Percentiles rank a stretch among this genome's conserved stretches.
These are phyloP conservation scores for Falco cherrug DNA, from an alignment of 2,797 vertebrate species.

Conservation along the genomic window DNA sequence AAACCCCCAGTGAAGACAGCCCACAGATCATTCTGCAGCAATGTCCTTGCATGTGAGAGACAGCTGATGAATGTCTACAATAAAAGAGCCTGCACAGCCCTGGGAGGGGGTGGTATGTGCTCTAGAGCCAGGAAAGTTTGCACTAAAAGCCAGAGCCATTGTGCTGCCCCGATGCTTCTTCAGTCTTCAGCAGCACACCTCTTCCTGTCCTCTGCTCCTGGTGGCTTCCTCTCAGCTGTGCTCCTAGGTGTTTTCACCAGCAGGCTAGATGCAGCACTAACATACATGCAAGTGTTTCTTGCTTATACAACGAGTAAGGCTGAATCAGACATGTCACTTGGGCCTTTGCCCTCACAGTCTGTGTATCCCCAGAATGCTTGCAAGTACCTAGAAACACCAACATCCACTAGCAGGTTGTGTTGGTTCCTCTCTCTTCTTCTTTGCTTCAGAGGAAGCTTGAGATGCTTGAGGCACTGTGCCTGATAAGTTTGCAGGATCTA, in stretches of 20 bases:
- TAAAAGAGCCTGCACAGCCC: not conserved
- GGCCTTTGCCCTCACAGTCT: not conserved
- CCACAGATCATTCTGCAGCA: not conserved
- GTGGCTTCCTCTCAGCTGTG: not conserved
- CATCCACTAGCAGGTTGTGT: not conserved
- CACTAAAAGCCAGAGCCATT: not conserved
- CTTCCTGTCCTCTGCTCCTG: not conserved
- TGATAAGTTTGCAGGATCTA: not conserved
- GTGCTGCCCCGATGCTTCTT: not conserved
- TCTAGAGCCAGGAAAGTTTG: not conserved
- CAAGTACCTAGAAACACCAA: accelerated
- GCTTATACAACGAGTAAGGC: not conserved
- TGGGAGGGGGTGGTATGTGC: not conserved
- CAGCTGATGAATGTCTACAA: not conserved
- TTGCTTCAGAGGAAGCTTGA: not conserved
- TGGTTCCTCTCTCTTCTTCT: not conserved
- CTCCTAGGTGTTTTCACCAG: accelerated
- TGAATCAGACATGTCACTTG: not conserved
- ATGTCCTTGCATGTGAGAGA: not conserved
- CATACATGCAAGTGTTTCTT: not conserved
- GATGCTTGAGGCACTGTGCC: accelerated
- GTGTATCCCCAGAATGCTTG: not conserved
- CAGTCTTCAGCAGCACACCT: not conserved
- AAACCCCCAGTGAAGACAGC: not conserved
- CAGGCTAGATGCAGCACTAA: not conserved